Evolutionary conservation across 2,113 vertebrate genomes (phyloP).

Genomic region (Amazona vittata): DNA sequence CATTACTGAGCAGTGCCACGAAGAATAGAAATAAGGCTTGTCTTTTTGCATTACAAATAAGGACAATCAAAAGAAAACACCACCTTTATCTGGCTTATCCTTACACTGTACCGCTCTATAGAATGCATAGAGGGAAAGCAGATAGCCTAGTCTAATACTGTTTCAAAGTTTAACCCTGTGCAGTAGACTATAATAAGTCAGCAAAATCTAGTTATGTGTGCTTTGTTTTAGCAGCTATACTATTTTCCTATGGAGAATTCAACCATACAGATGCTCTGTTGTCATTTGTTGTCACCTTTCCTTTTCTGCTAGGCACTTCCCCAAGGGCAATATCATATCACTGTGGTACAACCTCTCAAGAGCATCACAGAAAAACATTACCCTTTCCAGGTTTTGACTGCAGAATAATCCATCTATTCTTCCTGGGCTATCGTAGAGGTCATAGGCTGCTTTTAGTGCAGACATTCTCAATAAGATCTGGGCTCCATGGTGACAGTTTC

Average conservation of each 20-base stretch:
- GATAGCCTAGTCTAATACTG: neutral
- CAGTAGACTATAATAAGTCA: neutral
- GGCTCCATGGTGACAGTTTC: neutral
- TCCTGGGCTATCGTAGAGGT: neutral
- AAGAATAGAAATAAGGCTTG: slow-evolving; percentile 19
- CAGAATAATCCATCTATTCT: neutral
- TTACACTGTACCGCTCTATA: neutral
- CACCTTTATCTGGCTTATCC: neutral
- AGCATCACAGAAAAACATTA: neutral
- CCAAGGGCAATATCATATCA: neutral
- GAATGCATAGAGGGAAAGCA: neutral
- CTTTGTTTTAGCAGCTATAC: neutral
- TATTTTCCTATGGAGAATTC: neutral
- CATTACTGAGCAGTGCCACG: neutral
- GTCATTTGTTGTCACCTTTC: neutral
- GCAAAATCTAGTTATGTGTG: neutral
- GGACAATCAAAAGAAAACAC: neutral
- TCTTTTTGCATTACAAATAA: neutral
- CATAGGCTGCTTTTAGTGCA: neutral
- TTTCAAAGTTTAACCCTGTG: slow-evolving; percentile 7
- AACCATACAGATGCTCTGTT: neutral
- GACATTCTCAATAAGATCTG: neutral
- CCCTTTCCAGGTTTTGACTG: neutral
- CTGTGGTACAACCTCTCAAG: neutral
- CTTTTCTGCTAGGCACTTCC: neutral